Conservation (phyloP, 1,140 invertebrate species). For the Bombus cullumanus region DNA sequence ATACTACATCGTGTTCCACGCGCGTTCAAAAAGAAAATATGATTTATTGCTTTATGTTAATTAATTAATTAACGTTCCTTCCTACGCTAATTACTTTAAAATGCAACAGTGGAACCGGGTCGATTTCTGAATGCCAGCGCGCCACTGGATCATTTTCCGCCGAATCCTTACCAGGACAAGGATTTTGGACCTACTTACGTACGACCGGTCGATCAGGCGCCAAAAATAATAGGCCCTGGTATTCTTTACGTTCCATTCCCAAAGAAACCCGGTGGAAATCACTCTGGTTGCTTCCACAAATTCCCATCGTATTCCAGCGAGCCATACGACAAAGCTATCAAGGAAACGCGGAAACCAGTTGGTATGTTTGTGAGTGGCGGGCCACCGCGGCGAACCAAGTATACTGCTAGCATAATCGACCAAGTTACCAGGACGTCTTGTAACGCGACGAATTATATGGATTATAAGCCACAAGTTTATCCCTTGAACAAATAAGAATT, state of each 20-base stretch:
- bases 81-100: background rate
- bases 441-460: constrained; percentile 71
- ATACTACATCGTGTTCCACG: too few relatives aligned
- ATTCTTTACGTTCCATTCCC: constrained; percentile 72
- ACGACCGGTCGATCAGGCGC: constrained; percentile 47
- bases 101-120: background rate
- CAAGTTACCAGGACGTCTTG: constrained; percentile 74
- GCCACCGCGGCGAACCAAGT: constrained; percentile 68
- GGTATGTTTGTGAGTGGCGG: constrained; percentile 60
- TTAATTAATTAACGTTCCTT: too few relatives aligned
- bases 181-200: constrained; percentile 61
- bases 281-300: constrained; percentile 74
- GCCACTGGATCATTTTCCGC: constrained; percentile 66
- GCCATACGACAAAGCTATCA: constrained; percentile 54
- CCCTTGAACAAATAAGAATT: constrained; percentile 31
- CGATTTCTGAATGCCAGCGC: constrained; percentile 60
- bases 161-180: constrained; percentile 68
- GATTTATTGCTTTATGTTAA: too few relatives aligned
- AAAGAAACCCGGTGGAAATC: constrained; percentile 69
- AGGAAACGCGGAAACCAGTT: constrained; percentile 4
- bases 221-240: constrained; percentile 12
- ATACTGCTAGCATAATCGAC: constrained; percentile 74
- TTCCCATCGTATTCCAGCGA: constrained; percentile 66
- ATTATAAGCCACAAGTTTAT: constrained; percentile 71
- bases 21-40: too few relatives aligned